Percentiles rank a stretch among this genome's conserved stretches.
These are phyloP conservation scores for Leptothorax acervorum DNA, from an alignment of 2,888 invertebrate genomes.

Conservation along the genomic window DNA sequence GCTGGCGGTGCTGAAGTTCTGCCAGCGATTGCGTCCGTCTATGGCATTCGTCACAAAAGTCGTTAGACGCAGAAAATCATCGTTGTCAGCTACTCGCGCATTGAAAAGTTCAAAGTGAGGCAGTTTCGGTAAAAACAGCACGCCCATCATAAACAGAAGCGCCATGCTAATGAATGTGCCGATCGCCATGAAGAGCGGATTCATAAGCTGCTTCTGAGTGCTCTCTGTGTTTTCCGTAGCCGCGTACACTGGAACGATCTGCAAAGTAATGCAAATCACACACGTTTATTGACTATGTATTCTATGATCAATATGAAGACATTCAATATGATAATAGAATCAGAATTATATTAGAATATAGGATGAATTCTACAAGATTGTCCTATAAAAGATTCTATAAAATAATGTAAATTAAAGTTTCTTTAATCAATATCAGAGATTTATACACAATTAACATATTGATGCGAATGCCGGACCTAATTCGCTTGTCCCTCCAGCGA, in stretches of 20 bases:
- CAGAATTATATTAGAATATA: not conserved
- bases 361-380: not conserved
- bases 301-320: not conserved
- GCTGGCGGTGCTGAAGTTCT: constrained; percentile 31
- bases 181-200: constrained; percentile 87
- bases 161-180: constrained; percentile 88
- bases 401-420: not conserved
- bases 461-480: not conserved
- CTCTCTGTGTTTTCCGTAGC: constrained; percentile 60
- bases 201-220: constrained; percentile 83
- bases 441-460: not conserved
- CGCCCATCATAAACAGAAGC: constrained; percentile 86
- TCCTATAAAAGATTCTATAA: not conserved
- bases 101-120: constrained; percentile 73
- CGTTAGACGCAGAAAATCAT: constrained; percentile 75
- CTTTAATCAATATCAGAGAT: not conserved
- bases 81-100: constrained; percentile 70
- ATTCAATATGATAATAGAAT: not conserved
- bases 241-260: constrained; percentile 65
- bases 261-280: constrained; percentile 37
- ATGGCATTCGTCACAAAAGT: constrained; percentile 76
- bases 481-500: not conserved
- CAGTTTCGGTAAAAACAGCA: constrained; percentile 86
- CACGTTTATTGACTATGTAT: not conserved
- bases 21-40: constrained; percentile 62